A percentile compares a stretch with the other conserved stretches of the same genome.
These are phyloP conservation scores for Patella pellucida DNA, from an alignment of 2,888 invertebrate species.

Conservation along the genomic window DNA sequence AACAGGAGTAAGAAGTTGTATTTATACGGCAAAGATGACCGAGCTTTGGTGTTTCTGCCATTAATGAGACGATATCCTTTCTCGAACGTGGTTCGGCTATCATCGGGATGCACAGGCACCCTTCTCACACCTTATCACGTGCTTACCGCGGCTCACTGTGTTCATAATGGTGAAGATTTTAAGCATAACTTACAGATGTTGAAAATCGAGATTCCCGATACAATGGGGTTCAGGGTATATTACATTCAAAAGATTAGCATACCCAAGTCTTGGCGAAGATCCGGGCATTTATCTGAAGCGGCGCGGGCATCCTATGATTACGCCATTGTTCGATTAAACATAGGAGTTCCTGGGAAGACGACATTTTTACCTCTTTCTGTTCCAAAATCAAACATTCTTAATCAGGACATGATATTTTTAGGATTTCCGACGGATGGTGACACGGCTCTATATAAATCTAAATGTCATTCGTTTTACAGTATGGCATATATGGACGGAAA, in stretches of 20 bases:
- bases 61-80: slow-evolving; percentile 56
- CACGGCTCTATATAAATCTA: slow-evolving; percentile 47
- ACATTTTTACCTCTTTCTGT: slow-evolving; percentile 55
- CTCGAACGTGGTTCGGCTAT: slow-evolving; percentile 60
- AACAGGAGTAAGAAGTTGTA: slow-evolving; percentile 26
- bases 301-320: slow-evolving; percentile 55
- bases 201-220: slow-evolving; percentile 57
- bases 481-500: slow-evolving; percentile 48
- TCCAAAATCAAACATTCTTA: slow-evolving; percentile 44
- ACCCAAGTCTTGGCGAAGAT: slow-evolving; percentile 49
- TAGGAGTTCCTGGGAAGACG: slow-evolving; percentile 51
- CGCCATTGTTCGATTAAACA: slow-evolving; percentile 55
- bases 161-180: slow-evolving; percentile 58
- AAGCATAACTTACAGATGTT: slow-evolving; percentile 54
- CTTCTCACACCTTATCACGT: slow-evolving; percentile 59
- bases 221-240: slow-evolving; percentile 52
- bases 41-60: slow-evolving; percentile 38
- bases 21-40: slow-evolving; percentile 45
- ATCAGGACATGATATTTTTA: slow-evolving; percentile 53
- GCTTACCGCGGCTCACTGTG: slow-evolving; percentile 67
- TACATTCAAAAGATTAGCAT: slow-evolving; percentile 58
- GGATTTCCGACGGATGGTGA: slow-evolving; percentile 45
- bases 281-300: slow-evolving; percentile 12
- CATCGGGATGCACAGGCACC: slow-evolving; percentile 65
- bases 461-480: slow-evolving; percentile 47